phyloP scores from a whole-genome alignment of 1,140 invertebrate genomes.

The Elysia chlorotica region DNA sequence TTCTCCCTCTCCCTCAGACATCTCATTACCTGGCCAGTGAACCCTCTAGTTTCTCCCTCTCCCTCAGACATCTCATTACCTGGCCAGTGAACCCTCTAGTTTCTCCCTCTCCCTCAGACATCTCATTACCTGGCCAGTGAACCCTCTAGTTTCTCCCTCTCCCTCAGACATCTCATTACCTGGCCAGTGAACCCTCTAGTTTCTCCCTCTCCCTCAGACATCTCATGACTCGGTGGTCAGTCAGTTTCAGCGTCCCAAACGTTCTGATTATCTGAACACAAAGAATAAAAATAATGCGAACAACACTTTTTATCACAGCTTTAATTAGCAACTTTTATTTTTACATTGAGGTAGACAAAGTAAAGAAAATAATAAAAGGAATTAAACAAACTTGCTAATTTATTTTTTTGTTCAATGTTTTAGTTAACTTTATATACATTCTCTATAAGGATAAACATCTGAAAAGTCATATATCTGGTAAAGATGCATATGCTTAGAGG shows the following conservation, averaged over 20 bases:
- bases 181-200: neutral
- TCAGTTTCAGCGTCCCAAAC: neutral
- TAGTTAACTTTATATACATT: no score
- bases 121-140: neutral
- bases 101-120: neutral
- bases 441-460: no score
- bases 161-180: neutral
- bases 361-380: no score
- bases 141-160: neutral
- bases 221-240: neutral
- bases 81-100: neutral
- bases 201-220: neutral
- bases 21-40: neutral
- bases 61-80: neutral
- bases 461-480: no score
- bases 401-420: no score
- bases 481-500: no score
- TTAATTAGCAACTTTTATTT: no score
- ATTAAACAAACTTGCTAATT: no score
- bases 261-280: neutral
- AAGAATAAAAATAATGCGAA: no score
- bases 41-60: neutral
- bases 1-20: neutral
- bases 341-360: no score
- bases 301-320: no score